Percentiles rank a stretch among this genome's conserved stretches.
phyloP scores from a whole-genome alignment of 2,888 invertebrate species.

The Myopa testacea region DNA sequence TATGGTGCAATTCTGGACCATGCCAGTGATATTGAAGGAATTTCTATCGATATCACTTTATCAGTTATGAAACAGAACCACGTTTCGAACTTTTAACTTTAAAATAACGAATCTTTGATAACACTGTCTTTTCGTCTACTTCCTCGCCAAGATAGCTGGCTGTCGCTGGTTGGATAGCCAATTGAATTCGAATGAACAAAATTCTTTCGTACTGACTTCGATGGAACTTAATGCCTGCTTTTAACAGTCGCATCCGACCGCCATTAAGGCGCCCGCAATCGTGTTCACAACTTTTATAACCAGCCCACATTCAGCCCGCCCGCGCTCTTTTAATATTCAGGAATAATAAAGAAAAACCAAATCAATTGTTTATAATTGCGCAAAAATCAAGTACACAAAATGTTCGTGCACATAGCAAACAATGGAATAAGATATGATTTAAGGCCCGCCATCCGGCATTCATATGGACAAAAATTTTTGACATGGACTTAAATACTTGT shows the following conservation, averaged over 20 bases:
- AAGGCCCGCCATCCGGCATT: neutral
- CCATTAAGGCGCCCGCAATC: conserved; percentile 9
- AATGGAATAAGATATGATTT: neutral
- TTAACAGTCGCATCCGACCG: conserved; percentile 18
- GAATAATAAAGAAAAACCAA: neutral
- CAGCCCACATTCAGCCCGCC: neutral
- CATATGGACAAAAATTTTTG: conserved; percentile 13
- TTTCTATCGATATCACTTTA: conserved; percentile 1
- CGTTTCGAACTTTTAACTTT: conserved; percentile 17
- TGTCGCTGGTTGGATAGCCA: neutral
- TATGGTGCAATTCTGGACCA: neutral
- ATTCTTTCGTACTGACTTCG: neutral
- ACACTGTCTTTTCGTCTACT: neutral
- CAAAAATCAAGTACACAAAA: neutral
- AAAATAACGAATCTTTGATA: conserved; percentile 22
- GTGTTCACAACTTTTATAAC: conserved; percentile 19
- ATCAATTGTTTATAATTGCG: neutral
- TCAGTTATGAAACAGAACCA: conserved; percentile 8
- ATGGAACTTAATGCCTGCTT: conserved; percentile 1
- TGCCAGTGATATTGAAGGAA: neutral
- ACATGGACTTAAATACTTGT: conserved; percentile 29
- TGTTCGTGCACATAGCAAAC: conserved; percentile 4
- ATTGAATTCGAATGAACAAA: neutral
- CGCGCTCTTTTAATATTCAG: neutral
- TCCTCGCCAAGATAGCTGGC: neutral